These are phyloP conservation scores for Norana najaformis DNA, from an alignment of 2,888 invertebrate genomes.

Conservation along the genomic window DNA sequence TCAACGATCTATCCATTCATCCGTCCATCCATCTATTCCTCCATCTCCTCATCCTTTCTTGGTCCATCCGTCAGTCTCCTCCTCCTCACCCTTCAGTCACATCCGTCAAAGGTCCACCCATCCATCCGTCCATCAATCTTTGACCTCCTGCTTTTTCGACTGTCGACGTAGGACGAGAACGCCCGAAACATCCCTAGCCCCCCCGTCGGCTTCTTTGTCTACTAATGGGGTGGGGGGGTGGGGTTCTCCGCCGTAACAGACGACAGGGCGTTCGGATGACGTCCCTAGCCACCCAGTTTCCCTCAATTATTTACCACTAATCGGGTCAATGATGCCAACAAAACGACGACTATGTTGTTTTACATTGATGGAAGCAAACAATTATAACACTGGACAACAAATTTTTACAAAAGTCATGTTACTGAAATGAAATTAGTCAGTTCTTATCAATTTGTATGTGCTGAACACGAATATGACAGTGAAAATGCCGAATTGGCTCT, in stretches of 20 bases:
- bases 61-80: not conserved
- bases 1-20: not conserved
- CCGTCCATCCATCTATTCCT: not conserved
- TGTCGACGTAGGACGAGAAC: not conserved
- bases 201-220: not conserved
- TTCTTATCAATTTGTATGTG: too few relatives aligned
- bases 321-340: slow-evolving; percentile 13
- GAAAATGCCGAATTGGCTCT: too few relatives aligned
- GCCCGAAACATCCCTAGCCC: not conserved
- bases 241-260: slow-evolving; percentile 2
- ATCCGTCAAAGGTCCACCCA: not conserved
- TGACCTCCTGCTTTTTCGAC: not conserved
- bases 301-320: not conserved
- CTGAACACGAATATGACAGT: too few relatives aligned
- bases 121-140: not conserved
- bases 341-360: not conserved
- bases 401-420: too few relatives aligned
- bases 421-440: too few relatives aligned
- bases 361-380: not conserved
- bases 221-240: too few relatives aligned
- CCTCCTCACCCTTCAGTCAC: not conserved
- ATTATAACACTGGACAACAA: too few relatives aligned
- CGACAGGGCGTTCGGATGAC: not conserved
- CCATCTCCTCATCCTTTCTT: not conserved
- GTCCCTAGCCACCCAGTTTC: not conserved